Percentiles rank a stretch among this genome's conserved stretches.
phyloP scores from a whole-genome alignment of 2,797 vertebrate species.

The Tauraco hartlaubi region DNA sequence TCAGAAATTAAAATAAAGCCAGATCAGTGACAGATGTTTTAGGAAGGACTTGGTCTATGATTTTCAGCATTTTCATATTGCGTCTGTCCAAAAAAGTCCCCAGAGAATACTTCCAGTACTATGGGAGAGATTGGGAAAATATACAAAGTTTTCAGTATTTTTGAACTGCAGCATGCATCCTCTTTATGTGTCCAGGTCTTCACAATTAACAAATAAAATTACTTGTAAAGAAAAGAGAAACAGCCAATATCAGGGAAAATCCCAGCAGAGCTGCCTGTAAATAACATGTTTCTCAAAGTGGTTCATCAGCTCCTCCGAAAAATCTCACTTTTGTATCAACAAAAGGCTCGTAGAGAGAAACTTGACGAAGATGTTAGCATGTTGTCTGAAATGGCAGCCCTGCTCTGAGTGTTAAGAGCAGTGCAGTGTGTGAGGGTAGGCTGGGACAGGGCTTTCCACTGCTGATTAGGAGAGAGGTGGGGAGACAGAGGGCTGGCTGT shows the following conservation, averaged over 20 bases:
- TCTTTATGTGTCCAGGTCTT: background rate
- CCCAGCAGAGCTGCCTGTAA: background rate
- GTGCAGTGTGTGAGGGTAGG: background rate
- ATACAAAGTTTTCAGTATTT: background rate
- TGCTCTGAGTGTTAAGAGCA: background rate
- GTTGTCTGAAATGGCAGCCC: background rate
- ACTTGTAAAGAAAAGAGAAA: background rate
- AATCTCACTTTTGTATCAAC: background rate
- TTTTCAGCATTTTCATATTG: background rate
- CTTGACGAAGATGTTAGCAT: background rate
- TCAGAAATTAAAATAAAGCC: background rate
- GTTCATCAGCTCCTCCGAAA: background rate
- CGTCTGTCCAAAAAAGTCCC: background rate
- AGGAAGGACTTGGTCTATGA: background rate
- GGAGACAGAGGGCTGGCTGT: background rate
- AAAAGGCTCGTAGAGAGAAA: background rate
- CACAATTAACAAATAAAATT: background rate
- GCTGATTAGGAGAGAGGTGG: background rate
- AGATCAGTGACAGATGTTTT: background rate
- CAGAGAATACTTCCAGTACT: background rate
- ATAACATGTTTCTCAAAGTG: background rate
- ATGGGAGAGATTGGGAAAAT: accelerated
- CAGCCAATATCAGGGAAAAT: background rate
- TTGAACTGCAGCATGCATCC: background rate
- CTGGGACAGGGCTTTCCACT: background rate